Evolutionary conservation across 2,113 vertebrate species (phyloP).

Genomic region (Sardina pilchardus): DNA sequence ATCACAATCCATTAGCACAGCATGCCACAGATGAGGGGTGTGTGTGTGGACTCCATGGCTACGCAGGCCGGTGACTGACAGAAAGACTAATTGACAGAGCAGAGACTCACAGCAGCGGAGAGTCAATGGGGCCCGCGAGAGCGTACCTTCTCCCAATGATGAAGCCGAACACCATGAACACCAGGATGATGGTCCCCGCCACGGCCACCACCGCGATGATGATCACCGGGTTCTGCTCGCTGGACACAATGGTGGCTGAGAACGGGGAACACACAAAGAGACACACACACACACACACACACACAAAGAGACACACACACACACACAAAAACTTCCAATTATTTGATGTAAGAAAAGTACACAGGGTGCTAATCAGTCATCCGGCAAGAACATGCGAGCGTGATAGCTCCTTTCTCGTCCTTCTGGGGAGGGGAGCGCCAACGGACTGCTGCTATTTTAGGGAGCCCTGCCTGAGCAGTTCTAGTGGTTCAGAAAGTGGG

Average conservation of each 20-base stretch:
- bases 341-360: neutral
- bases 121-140: conserved; percentile 78
- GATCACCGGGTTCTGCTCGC: conserved; percentile 98
- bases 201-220: conserved; percentile 98
- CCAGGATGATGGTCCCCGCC: conserved; percentile 97
- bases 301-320: conserved; percentile 44
- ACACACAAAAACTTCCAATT: conserved; percentile 31
- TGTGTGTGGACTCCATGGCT: conserved; percentile 41
- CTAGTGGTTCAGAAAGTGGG: conserved; percentile 77
- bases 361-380: conserved; percentile 1
- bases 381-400: conserved; percentile 50
- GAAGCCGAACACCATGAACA: conserved; percentile 99
- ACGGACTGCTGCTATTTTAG: conserved; percentile 67
- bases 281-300: conserved; percentile 48
- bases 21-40: conserved; percentile 63
- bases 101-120: conserved; percentile 78
- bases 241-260: conserved; percentile 91
- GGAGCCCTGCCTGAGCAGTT: conserved; percentile 63
- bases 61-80: conserved; percentile 68
- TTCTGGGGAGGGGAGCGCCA: conserved; percentile 19
- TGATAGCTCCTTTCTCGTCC: conserved; percentile 43
- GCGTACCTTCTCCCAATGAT: conserved; percentile 98
- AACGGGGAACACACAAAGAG: conserved; percentile 48
- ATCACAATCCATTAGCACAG: conserved; percentile 60
- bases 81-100: conserved; percentile 72